These are phyloP conservation scores for Typhlomys cinereus DNA, from an alignment of 2,113 vertebrate genomes.

Conservation along the genomic window DNA sequence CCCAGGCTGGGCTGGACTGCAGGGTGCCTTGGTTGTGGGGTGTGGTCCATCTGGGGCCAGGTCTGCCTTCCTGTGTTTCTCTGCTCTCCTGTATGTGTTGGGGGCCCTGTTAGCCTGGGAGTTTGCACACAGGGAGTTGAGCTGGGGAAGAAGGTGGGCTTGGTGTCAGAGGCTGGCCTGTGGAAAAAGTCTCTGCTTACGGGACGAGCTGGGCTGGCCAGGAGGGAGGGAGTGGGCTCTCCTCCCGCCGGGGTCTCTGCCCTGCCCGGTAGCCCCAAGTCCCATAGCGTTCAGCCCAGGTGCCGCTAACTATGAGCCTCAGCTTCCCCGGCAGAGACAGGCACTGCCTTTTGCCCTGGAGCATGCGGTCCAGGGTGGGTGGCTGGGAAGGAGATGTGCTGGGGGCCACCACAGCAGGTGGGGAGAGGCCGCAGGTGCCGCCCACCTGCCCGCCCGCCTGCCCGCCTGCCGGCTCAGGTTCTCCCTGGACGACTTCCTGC, in stretches of 20 bases:
- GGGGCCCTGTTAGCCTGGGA: neutral
- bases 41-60: rapidly evolving
- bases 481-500: slow-evolving; percentile 36
- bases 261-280: too few species aligned
- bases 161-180: neutral
- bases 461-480: slow-evolving; percentile 45
- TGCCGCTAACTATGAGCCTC: rapidly evolving
- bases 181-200: neutral
- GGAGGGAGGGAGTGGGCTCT: neutral
- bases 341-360: neutral
- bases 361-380: neutral
- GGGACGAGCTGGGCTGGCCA: neutral
- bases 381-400: neutral
- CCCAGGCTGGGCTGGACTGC: too few species aligned
- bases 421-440: neutral
- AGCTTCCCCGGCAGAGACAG: neutral
- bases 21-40: too few species aligned
- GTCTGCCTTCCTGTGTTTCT: too few species aligned
- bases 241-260: neutral
- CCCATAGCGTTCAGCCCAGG: neutral
- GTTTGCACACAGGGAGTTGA: rapidly evolving
- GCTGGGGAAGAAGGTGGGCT: too few species aligned
- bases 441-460: slow-evolving; percentile 31
- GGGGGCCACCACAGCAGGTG: neutral
- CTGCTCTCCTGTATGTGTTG: too few species aligned